phyloP scores from a whole-genome alignment of 2,888 invertebrate species.

The Resseliella maxima region DNA sequence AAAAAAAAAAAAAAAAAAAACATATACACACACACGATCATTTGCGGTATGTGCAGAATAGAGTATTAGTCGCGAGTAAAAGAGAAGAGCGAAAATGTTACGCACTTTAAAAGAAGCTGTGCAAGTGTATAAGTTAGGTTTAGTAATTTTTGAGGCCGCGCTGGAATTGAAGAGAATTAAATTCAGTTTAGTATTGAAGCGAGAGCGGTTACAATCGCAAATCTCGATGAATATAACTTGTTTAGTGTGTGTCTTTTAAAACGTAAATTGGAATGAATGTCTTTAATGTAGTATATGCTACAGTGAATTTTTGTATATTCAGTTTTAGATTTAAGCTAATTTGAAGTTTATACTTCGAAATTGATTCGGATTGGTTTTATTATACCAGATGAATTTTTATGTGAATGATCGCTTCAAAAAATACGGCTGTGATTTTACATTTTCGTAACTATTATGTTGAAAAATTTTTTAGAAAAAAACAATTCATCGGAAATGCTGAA shows the following conservation, averaged over 20 bases:
- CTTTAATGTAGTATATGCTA: too few species aligned
- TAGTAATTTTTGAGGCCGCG: background rate
- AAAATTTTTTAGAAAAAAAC: background rate
- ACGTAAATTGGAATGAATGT: conserved; percentile 13
- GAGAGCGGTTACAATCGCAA: background rate
- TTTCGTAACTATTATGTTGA: background rate
- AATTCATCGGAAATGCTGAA: background rate
- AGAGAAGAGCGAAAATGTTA: conserved; percentile 1
- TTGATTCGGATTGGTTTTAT: background rate
- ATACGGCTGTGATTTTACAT: background rate
- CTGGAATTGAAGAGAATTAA: background rate
- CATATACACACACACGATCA: background rate
- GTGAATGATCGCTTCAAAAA: background rate
- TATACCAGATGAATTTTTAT: conserved; percentile 1
- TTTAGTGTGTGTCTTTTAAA: background rate
- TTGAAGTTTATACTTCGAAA: background rate
- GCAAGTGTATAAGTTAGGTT: background rate
- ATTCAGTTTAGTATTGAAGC: conserved; percentile 14
- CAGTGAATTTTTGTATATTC: too few species aligned
- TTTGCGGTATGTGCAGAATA: too few species aligned
- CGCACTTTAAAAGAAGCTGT: background rate
- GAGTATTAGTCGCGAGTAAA: background rate
- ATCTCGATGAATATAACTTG: conserved; percentile 5
- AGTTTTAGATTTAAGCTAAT: background rate
- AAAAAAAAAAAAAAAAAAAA: background rate